These are phyloP conservation scores for Hormaphis cornu DNA, from an alignment of 1,140 invertebrate species.

Conservation along the genomic window DNA sequence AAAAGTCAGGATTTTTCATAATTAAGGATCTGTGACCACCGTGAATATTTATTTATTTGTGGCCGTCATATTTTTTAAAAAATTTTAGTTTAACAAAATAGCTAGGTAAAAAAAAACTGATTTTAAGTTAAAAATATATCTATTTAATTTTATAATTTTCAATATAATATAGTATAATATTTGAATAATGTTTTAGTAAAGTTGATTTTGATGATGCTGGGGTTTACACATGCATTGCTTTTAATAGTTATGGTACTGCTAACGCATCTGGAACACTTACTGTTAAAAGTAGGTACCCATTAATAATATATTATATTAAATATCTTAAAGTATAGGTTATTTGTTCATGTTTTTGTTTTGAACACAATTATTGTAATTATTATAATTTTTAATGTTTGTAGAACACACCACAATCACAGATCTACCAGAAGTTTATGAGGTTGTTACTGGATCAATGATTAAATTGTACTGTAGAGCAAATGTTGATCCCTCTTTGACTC, in stretches of 20 bases:
- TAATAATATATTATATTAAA: background rate
- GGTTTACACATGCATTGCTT: slow-evolving; percentile 80
- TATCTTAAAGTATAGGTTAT: too few species aligned
- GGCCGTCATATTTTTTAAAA: too few species aligned
- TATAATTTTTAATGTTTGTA: slow-evolving; percentile 41
- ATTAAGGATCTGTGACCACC: too few species aligned
- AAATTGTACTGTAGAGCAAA: slow-evolving; percentile 90
- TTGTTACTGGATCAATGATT: slow-evolving; percentile 74
- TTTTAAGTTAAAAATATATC: background rate
- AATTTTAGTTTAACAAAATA: too few species aligned
- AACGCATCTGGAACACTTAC: slow-evolving; percentile 63
- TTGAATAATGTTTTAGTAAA: slow-evolving; percentile 44
- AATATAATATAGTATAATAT: background rate
- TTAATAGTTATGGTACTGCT: slow-evolving; percentile 81
- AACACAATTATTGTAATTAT: background rate
- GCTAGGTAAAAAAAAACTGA: background rate
- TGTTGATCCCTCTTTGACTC: slow-evolving; percentile 64
- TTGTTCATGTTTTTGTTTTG: slow-evolving; percentile 34
- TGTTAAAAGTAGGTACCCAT: slow-evolving; percentile 80
- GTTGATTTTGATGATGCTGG: slow-evolving; percentile 78
- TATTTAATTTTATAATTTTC: background rate
- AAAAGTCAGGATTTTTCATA: too few species aligned
- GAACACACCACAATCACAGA: slow-evolving; percentile 76
- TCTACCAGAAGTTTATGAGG: slow-evolving; percentile 80
- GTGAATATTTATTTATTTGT: too few species aligned